Evolutionary conservation across 2,797 vertebrate species (phyloP), one percentile per base, ranked within the genome.

Genomic region (Centroberyx gerrardi): DNA sequence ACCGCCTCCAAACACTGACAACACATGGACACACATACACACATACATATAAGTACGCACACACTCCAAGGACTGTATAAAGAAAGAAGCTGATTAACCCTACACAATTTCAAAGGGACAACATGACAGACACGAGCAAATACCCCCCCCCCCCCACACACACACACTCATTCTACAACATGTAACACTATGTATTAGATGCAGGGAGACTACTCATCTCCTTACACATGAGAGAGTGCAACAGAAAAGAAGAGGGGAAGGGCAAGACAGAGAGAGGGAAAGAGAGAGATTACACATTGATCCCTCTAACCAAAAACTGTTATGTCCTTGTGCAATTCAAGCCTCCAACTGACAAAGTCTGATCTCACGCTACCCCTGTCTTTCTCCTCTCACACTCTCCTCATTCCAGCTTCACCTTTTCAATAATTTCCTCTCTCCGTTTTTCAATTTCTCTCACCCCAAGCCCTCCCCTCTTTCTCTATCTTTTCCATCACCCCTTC

Each of bases 371-470:
- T 9, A 29, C 14, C 40, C 27, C 15, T 3, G 3, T 55, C 28
- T 59, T 48, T 59, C 15, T 64, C 28, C 38, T 62, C 4, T 27
- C n/a, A 38, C 59, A 18, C 15, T 66, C 63, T 40, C 7, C 54
- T 46, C 13, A 38, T 55, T 73, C 64, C 18, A 60, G 53, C 10
- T 15, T 49, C 10, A 28, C 68, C 18, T 65, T 84, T 89, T 83
- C 28, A 69, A 42, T 38, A 76, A 84, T 72, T 83, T 86, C 72
- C 63, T 84, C 87, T 81, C 70, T 74, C 72, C 36, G 52, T 77
- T 82, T 80, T 83, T 69, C 58, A 70, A 67, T 70, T 78, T 82
- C 53, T 64, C 67, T 67, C 49, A 48, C 65, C 17, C 33, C 44
- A 49, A 74, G 81, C 74, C 68, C 62, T 62, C 36, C 71, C 65